Base-by-base conservation (phyloP, 2,888 invertebrate genomes). In the Troides oblongomaculatus region DNA sequence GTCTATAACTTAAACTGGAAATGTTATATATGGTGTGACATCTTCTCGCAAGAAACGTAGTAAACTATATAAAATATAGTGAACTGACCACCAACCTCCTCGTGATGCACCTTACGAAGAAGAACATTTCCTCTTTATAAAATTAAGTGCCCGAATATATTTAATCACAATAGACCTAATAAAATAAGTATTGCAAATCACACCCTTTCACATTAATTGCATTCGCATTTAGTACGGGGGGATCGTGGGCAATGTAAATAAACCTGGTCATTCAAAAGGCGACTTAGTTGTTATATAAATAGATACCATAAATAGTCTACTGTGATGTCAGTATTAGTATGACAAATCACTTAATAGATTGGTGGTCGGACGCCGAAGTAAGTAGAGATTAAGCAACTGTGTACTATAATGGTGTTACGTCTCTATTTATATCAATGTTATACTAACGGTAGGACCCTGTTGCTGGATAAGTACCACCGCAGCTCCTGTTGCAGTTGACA, bases 281-380 rank as follows among this genome's bases (percentile, higher is more conserved):
- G 68, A 66, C 71, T 67, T 73, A 77, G 73, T 69, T 23, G 0
- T 30, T 7, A n/a, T 67, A 43, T 17, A 1, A 25, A 68, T 76
- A 79, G 74, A 72, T 71, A 43, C 66, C 17, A 68, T 39, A 46
- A 61, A 60, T 12, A 23, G 65, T 72, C 60, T 7, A 63, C 63
- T 70, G 46, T 64, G 61, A 68, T 43, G 67, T 67, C 72, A 36
- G 73, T 70, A 70, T 70, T 83, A 85, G 87, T 86, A 84, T 85
- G 83, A 79, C 82, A 82, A 86, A 88, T 88, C 88, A 87, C 90
- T 91, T 90, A 89, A 84, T 85, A 88, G 83, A 91, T 90, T 90
- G 88, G 75, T 77, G 76, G 73, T 75, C 74, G 78, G 75, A 75
- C 59, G 62, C 36, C 25, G 62, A 46, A 62, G 62, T 66, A 50